Percentiles rank a stretch among this genome's conserved stretches.
Conservation (phyloP, 2,888 invertebrate genomes). For the Aethes cnicana region DNA sequence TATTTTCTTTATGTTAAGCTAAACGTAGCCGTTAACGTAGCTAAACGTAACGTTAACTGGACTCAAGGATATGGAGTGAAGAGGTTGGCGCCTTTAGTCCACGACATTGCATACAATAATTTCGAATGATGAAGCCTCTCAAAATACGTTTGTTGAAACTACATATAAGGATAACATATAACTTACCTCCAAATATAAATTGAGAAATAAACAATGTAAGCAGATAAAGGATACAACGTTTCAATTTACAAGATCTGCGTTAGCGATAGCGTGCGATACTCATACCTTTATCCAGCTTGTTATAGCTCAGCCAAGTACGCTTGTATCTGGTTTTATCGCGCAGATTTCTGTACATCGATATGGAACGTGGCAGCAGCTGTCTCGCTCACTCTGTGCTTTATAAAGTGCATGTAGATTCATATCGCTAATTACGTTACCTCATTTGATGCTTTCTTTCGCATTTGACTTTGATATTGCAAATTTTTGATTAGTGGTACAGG, state of each 20-base stretch:
- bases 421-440: slow-evolving; percentile 37
- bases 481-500: too few species aligned
- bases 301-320: slow-evolving; percentile 73
- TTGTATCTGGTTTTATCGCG: slow-evolving; percentile 75
- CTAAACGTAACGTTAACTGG: too few species aligned
- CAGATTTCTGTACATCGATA: slow-evolving; percentile 74
- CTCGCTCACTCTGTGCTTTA: slow-evolving; percentile 33
- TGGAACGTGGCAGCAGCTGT: slow-evolving; percentile 52
- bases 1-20: too few species aligned
- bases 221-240: slow-evolving; percentile 61
- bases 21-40: neutral
- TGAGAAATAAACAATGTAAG: slow-evolving; percentile 53
- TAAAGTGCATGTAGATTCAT: slow-evolving; percentile 47
- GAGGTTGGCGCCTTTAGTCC: too few species aligned
- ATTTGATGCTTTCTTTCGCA: neutral
- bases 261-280: slow-evolving; percentile 69
- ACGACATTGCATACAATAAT: too few species aligned
- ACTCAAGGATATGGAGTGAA: too few species aligned
- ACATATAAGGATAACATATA: neutral
- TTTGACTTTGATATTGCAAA: neutral
- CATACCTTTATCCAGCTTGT: slow-evolving; percentile 72
- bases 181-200: slow-evolving; percentile 35
- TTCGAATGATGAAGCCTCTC: too few species aligned
- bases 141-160: too few species aligned
- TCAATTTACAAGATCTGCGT: slow-evolving; percentile 76